A percentile compares a stretch with the other conserved stretches of the same genome.
Evolutionary conservation across 2,888 invertebrate genomes (phyloP).

Genomic region (Mamestra brassicae): DNA sequence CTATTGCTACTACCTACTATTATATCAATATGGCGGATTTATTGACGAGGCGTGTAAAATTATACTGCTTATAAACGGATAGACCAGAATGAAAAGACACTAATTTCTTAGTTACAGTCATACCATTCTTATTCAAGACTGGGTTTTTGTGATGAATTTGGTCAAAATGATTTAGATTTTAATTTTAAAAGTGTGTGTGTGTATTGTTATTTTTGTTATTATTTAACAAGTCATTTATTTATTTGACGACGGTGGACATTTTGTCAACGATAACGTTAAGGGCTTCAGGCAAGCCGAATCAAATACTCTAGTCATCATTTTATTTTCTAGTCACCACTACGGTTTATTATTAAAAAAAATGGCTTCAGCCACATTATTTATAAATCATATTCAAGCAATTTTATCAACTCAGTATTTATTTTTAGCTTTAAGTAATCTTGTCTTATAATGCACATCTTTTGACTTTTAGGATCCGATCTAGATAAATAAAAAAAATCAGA

Average conservation of each 20-base stretch:
- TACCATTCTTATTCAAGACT: neutral
- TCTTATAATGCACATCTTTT: neutral
- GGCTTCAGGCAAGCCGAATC: neutral
- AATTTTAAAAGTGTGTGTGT: neutral
- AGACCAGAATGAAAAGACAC: neutral
- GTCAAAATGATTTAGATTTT: neutral
- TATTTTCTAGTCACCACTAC: conserved; percentile 15
- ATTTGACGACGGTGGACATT: neutral
- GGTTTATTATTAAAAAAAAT: neutral
- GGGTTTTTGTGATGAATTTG: too few relatives aligned
- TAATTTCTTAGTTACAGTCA: neutral
- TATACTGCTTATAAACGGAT: neutral
- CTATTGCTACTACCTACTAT: neutral
- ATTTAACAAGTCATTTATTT: conserved; percentile 5
- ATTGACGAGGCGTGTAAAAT: neutral
- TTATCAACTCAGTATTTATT: conserved; percentile 1
- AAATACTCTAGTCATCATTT: conserved; percentile 43
- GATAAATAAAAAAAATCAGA: too few relatives aligned
- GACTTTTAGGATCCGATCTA: neutral
- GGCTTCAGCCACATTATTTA: neutral
- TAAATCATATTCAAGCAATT: neutral
- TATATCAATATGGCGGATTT: neutral
- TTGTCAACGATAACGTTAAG: neutral
- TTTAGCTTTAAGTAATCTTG: neutral
- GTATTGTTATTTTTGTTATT: conserved; percentile 8